Evolutionary conservation across 2,113 vertebrate species (phyloP), one percentile per base, ranked within the genome.

Genomic region (Theristicus caerulescens): DNA sequence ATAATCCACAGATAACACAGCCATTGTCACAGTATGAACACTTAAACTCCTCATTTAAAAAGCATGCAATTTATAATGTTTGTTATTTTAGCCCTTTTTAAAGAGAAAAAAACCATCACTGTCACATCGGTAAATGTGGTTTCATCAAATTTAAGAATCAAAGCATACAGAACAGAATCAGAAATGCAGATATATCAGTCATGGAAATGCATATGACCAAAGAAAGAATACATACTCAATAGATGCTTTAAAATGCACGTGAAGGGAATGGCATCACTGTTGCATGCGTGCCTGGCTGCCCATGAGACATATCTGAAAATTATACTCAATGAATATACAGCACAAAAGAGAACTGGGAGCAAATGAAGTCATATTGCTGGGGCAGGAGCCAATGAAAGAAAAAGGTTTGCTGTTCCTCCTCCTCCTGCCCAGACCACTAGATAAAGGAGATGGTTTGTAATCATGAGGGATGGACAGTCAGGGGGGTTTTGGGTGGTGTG

Each of bases 381-480:
- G 83, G 72, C 64, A 90, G 93, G 80, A 94, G 59, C 40, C 66
- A 95, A 34, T 36, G 69, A 27, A 94, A 91, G 84, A 59, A 70
- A 97, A 95, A 88, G 65, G 6, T 78, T 94, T 88, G n/a, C 59
- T 81, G 22, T 85, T 95, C 79, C 44, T 97, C 70, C 67, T 96
- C 83, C 73, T 97, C 78, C 78, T 96, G 74, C 49, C 42, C 88
- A 93, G 95, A 95, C 67, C 81, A 65, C 62, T 9, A 96, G 88
- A 96, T 94, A 86, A 97, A 97, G 82, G 59, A 94, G 61, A 20
- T 76, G 36, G 70, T 73, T 97, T 97, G 49, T 97, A 96, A 97
- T 97, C 78, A 61, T 49, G 52, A 84, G 85, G 87, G 90, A 90
- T 81, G 94, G 94, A 91, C 88, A 96, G 55, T 65, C 22, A 22